Evolutionary conservation across 2,797 vertebrate species (phyloP), one percentile per base, ranked within the genome.

Genomic region (Catostomus latipinnis): DNA sequence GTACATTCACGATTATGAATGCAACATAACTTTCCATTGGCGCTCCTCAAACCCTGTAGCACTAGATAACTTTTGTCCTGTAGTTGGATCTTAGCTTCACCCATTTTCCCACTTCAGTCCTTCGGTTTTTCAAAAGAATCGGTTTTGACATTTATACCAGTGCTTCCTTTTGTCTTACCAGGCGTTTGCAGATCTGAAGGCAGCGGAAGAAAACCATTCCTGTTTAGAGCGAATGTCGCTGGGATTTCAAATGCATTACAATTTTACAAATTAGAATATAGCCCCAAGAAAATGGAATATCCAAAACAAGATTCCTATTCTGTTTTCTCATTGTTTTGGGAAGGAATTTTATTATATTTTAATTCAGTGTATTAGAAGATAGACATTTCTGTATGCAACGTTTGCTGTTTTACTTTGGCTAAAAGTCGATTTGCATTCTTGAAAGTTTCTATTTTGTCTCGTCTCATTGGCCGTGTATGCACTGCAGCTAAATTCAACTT

Each of bases 161-260:
- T 82, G 92, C 92, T 91, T 93, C 90, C 93, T 92, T 80, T 90
- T 92, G 90, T 93, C 90, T 92, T 88, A 90, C 89, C 92, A 92
- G 91, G 90, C 92, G 89, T 92, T 91, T 90, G 89, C 93, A 93
- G 92, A 91, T 94, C 92, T 94, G 93, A 93, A 88, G 91, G 89
- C 84, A 89, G 88, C 82, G 90, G 91, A 91, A 88, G 89, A 91
- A 87, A 73, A 60, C 50, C 65, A 34, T 89, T 89, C 86, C 88
- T 87, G 91, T 91, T 89, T 87, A 74, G 71, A 83, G 22, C 12
- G 9, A 56, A 18, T 12, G 49, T 92, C 90, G 87, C 86, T 88
- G 88, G 89, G 89, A 90, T 88, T 85, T 90, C 87, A 91, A 90
- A 90, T 53, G 89, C 89, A 89, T 81, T 89, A 87, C 90, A 83